These are phyloP conservation scores for Ivindomyrus marchei DNA, from an alignment of 2,113 vertebrate species.

Conservation along the genomic window DNA sequence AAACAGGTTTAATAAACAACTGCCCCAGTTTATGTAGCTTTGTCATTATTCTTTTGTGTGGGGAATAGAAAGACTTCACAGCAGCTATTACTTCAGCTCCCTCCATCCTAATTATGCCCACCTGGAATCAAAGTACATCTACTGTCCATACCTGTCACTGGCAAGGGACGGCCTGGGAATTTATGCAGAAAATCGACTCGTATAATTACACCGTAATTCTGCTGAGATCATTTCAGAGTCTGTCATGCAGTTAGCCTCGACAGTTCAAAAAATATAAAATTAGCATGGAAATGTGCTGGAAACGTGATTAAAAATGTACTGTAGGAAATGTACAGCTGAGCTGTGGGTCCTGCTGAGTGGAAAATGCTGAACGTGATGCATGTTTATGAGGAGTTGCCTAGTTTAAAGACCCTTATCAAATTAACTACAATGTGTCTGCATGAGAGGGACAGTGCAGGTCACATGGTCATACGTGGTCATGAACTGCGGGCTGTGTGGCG, in stretches of 20 bases:
- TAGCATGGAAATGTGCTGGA: not conserved
- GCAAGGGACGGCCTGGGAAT: not conserved
- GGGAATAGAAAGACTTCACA: not conserved
- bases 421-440: not conserved
- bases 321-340: constrained; percentile 5
- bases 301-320: constrained; percentile 2
- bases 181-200: constrained; percentile 8
- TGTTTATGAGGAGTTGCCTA: not conserved
- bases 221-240: constrained; percentile 7
- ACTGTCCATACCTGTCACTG: not conserved
- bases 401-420: not conserved
- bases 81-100: not conserved
- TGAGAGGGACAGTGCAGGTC: not conserved
- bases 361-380: not conserved
- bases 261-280: not conserved
- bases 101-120: constrained; percentile 8
- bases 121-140: constrained; percentile 5
- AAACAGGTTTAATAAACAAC: not conserved
- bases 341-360: not conserved
- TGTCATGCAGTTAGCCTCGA: constrained; percentile 3
- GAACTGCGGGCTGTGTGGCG: not conserved
- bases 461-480: not conserved
- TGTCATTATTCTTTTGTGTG: not conserved
- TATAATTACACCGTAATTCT: constrained; percentile 8
- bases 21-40: not conserved